Evolutionary conservation across 2,888 invertebrate species (phyloP).

Genomic region (Amiota communis): DNA sequence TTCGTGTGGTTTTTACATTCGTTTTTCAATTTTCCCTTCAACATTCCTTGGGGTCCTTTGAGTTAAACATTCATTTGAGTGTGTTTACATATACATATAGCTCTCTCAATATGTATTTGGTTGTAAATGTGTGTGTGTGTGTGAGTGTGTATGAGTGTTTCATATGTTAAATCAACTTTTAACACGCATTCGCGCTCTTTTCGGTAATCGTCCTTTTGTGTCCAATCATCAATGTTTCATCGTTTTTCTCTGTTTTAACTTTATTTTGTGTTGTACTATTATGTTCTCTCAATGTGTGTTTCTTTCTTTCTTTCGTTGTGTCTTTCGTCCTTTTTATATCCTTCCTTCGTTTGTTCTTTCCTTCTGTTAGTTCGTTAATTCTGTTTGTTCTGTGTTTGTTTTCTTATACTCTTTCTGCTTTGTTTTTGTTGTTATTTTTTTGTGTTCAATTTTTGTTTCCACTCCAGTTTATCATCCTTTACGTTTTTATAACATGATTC

Average conservation of each 20-base stretch:
- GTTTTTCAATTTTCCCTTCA: too few species aligned
- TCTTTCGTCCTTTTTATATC: too few species aligned
- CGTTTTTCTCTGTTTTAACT: constrained; percentile 15
- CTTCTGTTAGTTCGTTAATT: constrained; percentile 19
- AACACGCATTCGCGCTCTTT: constrained; percentile 3
- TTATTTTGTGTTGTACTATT: constrained; percentile 14
- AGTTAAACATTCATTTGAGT: neutral
- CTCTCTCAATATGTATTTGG: neutral
- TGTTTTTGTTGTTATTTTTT: constrained; percentile 23
- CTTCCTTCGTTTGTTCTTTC: constrained; percentile 14
- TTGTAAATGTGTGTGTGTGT: too few species aligned
- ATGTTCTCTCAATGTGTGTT: neutral
- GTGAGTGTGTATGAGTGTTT: neutral
- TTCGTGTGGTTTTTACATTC: neutral
- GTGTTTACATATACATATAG: neutral
- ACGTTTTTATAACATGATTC: neutral
- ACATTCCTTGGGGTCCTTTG: neutral
- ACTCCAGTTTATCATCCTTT: constrained; percentile 7
- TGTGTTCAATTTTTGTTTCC: neutral
- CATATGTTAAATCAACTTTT: constrained; percentile 16
- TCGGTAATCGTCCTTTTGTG: constrained; percentile 47
- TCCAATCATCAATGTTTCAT: constrained; percentile 13
- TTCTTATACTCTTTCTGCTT: neutral
- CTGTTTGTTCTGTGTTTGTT: neutral
- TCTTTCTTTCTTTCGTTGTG: neutral